A percentile compares a stretch with the other conserved stretches of the same genome.
Conservation (phyloP, 2,888 invertebrate genomes). For the Cryptus armator region DNA sequence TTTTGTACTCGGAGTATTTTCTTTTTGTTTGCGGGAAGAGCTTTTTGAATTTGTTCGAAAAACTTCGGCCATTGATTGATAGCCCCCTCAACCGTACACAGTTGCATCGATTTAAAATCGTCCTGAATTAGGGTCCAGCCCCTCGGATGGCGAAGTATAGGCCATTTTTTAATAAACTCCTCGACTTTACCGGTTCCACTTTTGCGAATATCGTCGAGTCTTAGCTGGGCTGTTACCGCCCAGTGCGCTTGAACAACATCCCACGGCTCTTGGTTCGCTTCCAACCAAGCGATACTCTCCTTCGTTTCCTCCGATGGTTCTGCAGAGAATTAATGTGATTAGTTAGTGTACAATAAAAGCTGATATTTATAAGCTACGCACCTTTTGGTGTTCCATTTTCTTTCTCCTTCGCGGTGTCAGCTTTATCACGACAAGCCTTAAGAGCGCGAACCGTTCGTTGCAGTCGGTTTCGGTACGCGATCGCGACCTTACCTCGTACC, state of each 20-base stretch:
- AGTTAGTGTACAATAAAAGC: conserved; percentile 13
- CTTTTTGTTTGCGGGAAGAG: not conserved
- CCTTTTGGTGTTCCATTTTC: not conserved
- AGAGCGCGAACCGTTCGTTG: conserved; percentile 5
- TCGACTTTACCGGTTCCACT: conserved; percentile 1
- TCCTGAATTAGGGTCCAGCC: conserved; percentile 9
- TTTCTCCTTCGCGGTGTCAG: not conserved
- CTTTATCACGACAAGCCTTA: conserved; percentile 13
- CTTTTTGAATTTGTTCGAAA: conserved; percentile 7
- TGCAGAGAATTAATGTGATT: conserved; percentile 13
- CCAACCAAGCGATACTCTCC: conserved; percentile 32
- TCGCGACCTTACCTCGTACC: conserved; percentile 28
- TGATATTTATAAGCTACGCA: not conserved
- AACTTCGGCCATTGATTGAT: conserved; percentile 21
- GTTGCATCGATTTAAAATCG: conserved; percentile 12
- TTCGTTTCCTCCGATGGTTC: conserved; percentile 14
- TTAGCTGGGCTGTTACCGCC: not conserved
- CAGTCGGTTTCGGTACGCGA: conserved; percentile 1
- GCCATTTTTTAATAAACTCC: conserved; percentile 19
- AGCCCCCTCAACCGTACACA: not conserved
- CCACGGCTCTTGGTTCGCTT: conserved; percentile 33
- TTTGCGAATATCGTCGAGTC: conserved; percentile 5
- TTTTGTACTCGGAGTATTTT: conserved; percentile 4
- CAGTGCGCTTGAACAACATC: conserved; percentile 37
- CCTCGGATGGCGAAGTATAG: conserved; percentile 33